Conservation (phyloP, 2,888 invertebrate species). For the Ctena decussata region DNA sequence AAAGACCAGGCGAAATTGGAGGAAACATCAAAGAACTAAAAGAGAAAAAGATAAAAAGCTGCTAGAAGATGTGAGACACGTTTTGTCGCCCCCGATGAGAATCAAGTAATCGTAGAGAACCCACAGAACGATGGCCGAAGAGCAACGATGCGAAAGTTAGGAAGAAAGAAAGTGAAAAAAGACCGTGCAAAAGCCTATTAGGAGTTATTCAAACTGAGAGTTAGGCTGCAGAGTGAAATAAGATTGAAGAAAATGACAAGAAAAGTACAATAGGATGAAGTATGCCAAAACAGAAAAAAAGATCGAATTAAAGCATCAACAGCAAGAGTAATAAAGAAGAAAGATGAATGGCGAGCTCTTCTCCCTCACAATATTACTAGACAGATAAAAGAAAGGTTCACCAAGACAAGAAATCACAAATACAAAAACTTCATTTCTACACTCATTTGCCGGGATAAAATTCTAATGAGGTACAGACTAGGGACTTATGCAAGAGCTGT, state of each 20-base stretch:
- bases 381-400: background rate
- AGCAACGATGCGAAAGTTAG: background rate
- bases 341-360: background rate
- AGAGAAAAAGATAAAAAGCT: conserved; percentile 4
- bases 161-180: background rate
- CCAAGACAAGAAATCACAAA: background rate
- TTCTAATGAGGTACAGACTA: background rate
- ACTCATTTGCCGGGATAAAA: background rate
- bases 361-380: background rate
- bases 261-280: conserved; percentile 5
- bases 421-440: background rate
- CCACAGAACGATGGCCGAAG: background rate
- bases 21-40: background rate
- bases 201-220: background rate
- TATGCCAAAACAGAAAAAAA: background rate
- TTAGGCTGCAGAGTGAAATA: background rate
- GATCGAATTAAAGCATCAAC: background rate
- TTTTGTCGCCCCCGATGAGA: background rate
- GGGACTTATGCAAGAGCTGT: background rate
- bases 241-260: background rate
- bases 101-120: too few relatives aligned
- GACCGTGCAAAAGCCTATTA: conserved; percentile 16
- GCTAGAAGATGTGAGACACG: background rate
- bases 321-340: background rate
- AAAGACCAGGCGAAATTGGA: background rate